These are phyloP conservation scores for Drosophila kanekoi DNA, from an alignment of 2,888 invertebrate genomes.

Conservation along the genomic window DNA sequence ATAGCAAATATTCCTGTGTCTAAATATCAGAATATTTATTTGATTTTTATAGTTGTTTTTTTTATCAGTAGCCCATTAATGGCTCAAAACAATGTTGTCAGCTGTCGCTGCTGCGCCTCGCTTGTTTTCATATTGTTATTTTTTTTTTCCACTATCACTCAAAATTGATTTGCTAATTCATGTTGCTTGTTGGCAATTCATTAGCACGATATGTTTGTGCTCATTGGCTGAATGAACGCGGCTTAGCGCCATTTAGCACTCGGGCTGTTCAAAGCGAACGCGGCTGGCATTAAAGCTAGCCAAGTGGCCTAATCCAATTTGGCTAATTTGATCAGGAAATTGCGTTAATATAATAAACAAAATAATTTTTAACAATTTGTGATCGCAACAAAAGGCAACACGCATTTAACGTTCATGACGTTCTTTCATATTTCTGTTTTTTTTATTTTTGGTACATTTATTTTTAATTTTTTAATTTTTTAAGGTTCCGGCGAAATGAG, in stretches of 20 bases:
- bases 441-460: constrained; percentile 10
- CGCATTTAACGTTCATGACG: constrained; percentile 12
- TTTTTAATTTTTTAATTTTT: too few relatives aligned
- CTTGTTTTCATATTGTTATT: constrained; percentile 1
- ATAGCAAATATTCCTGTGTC: constrained; percentile 23
- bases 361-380: constrained; percentile 25
- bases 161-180: constrained; percentile 73
- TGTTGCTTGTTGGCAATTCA: constrained; percentile 59
- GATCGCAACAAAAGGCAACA: constrained; percentile 23
- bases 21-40: constrained; percentile 7
- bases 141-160: constrained; percentile 53
- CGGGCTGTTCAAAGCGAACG: constrained; percentile 26
- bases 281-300: constrained; percentile 35
- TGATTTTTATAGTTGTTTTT: constrained; percentile 12
- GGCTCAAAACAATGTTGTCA: constrained; percentile 29
- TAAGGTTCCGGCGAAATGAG: too few relatives aligned
- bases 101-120: constrained; percentile 27
- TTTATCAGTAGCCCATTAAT: constrained; percentile 48
- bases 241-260: constrained; percentile 64
- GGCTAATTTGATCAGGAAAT: constrained; percentile 16
- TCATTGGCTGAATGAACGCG: constrained; percentile 34
- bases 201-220: constrained; percentile 60
- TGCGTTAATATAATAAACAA: constrained; percentile 9
- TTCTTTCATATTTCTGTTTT: background rate
- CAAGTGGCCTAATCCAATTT: constrained; percentile 29